phyloP scores from a whole-genome alignment of 2,113 vertebrate species.

The Zosterops pallidus region DNA sequence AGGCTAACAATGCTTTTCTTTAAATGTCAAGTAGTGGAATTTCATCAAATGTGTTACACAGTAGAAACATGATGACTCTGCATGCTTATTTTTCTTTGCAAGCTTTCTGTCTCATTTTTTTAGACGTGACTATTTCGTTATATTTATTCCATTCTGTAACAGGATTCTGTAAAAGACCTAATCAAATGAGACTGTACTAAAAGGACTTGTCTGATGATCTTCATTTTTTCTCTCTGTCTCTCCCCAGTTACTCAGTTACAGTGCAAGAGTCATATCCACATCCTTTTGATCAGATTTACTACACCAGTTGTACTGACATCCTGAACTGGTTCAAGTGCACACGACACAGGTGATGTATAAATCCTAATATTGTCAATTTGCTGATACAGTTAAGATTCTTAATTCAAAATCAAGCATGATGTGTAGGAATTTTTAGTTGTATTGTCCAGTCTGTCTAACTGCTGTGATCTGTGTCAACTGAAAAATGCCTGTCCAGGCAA shows the following conservation, averaged over 20 bases:
- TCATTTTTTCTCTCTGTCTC: neutral
- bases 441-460: neutral
- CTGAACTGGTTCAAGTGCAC: constrained; percentile 99
- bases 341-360: constrained; percentile 85
- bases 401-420: neutral
- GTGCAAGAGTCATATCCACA: constrained; percentile 96
- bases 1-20: neutral
- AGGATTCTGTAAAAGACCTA: neutral
- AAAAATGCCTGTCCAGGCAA: neutral
- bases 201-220: neutral
- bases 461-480: neutral
- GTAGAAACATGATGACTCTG: neutral
- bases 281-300: constrained; percentile 95
- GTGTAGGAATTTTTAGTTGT: neutral
- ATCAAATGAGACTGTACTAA: neutral
- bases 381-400: neutral
- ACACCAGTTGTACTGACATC: constrained; percentile 96
- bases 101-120: neutral
- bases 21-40: neutral
- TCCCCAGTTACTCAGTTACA: constrained; percentile 88
- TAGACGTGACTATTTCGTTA: neutral
- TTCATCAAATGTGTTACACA: neutral
- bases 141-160: neutral
- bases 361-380: neutral
- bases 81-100: neutral